phyloP scores from a whole-genome alignment of 2,797 vertebrate genomes.

The Sebastes kiyomatsui region DNA sequence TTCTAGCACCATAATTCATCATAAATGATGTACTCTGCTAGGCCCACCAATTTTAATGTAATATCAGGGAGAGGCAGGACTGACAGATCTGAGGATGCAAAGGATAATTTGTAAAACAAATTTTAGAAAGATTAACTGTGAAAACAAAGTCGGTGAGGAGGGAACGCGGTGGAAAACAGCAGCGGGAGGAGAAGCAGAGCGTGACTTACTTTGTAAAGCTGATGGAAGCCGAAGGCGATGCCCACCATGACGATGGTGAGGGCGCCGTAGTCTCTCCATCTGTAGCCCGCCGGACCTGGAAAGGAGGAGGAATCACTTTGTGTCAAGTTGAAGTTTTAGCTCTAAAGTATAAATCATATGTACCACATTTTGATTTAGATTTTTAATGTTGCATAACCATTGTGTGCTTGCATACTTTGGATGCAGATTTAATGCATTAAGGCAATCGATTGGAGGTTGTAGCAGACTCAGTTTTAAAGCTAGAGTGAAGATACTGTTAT shows the following conservation, averaged over 20 bases:
- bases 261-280: constrained; percentile 96
- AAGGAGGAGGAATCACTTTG: background rate
- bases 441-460: too few relatives aligned
- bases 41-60: constrained; percentile 63
- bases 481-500: too few relatives aligned
- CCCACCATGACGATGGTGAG: constrained; percentile 94
- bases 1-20: constrained; percentile 61
- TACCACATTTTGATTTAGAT: background rate
- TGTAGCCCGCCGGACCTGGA: constrained; percentile 86
- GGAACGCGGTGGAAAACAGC: background rate
- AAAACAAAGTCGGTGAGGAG: constrained; percentile 32
- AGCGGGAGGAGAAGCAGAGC: background rate
- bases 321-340: background rate
- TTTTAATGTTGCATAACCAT: background rate
- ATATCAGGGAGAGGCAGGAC: constrained; percentile 42
- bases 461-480: too few relatives aligned
- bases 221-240: constrained; percentile 94
- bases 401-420: background rate
- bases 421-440: background rate
- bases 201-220: constrained; percentile 91
- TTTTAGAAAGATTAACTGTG: constrained; percentile 36
- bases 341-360: background rate
- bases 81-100: constrained; percentile 54
- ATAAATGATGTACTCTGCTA: constrained; percentile 55
- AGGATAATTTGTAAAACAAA: constrained; percentile 25